Percentiles rank a stretch among this genome's conserved stretches.
Evolutionary conservation across 2,888 invertebrate genomes (phyloP).

Genomic region (Hofmannophila pseudospretella): DNA sequence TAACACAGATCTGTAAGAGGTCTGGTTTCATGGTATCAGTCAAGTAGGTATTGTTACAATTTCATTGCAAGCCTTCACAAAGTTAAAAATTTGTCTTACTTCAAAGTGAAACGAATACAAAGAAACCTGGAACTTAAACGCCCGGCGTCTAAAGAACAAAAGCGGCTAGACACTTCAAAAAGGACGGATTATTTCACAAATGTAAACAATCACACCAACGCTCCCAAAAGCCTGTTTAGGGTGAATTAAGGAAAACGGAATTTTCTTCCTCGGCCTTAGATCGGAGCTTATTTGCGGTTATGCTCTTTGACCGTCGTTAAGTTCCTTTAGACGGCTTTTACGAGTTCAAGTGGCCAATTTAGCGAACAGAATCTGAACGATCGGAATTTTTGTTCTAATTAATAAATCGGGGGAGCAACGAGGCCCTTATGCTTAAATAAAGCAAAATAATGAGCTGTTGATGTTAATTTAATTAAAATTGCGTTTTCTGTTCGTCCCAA

Average conservation of each 20-base stretch:
- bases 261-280: constrained; percentile 68
- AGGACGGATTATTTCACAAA: constrained; percentile 56
- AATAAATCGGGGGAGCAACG: constrained; percentile 60
- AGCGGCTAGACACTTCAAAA: constrained; percentile 36
- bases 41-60: no score
- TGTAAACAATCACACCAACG: constrained; percentile 61
- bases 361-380: constrained; percentile 72
- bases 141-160: constrained; percentile 15
- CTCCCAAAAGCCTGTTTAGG: constrained; percentile 63
- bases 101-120: neutral
- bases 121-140: neutral
- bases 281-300: constrained; percentile 77
- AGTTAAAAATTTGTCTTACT: neutral
- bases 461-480: constrained; percentile 50
- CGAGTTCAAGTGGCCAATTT: constrained; percentile 76
- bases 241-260: constrained; percentile 73
- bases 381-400: constrained; percentile 75
- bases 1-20: no score
- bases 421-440: constrained; percentile 56
- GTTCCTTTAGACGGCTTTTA: constrained; percentile 72
- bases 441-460: constrained; percentile 51
- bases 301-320: constrained; percentile 78
- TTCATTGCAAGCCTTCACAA: no score
- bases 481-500: constrained; percentile 12
- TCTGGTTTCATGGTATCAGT: no score